A percentile compares a stretch with the other conserved stretches of the same genome.
phyloP scores from a whole-genome alignment of 2,888 invertebrate genomes.

The Drosophila pegasa region DNA sequence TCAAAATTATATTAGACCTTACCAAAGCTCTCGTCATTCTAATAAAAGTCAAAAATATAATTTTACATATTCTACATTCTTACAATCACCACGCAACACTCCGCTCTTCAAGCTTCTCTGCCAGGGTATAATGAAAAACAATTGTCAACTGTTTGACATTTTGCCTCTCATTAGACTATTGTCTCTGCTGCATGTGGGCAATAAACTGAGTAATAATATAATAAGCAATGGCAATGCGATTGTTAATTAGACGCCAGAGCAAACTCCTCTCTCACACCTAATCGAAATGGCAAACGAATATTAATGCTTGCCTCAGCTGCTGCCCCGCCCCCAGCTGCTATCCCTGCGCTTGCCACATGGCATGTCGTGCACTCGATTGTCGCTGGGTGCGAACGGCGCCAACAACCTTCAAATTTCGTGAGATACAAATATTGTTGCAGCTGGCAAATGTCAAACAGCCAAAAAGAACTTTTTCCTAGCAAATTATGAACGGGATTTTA shows the following conservation, averaged over 20 bases:
- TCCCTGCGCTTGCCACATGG: conserved; percentile 24
- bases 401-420: conserved; percentile 69
- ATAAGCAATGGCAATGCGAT: conserved; percentile 50
- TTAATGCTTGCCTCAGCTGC: conserved; percentile 22
- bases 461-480: conserved; percentile 71
- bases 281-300: conserved; percentile 62
- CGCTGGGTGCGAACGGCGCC: conserved; percentile 48
- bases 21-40: neutral
- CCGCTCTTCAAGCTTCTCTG: neutral
- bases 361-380: conserved; percentile 58
- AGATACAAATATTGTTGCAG: conserved; percentile 20
- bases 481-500: conserved; percentile 13
- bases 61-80: neutral
- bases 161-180: conserved; percentile 23
- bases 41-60: neutral
- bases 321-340: conserved; percentile 17
- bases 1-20: neutral
- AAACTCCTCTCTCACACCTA: conserved; percentile 62
- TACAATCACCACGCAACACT: neutral
- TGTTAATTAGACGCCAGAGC: conserved; percentile 60
- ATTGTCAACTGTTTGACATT: conserved; percentile 52
- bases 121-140: conserved; percentile 28
- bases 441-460: conserved; percentile 68
- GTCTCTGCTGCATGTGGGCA: conserved; percentile 36
- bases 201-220: conserved; percentile 41